These are phyloP conservation scores for Pygocentrus nattereri DNA, from an alignment of 2,797 vertebrate genomes.

Conservation along the genomic window DNA sequence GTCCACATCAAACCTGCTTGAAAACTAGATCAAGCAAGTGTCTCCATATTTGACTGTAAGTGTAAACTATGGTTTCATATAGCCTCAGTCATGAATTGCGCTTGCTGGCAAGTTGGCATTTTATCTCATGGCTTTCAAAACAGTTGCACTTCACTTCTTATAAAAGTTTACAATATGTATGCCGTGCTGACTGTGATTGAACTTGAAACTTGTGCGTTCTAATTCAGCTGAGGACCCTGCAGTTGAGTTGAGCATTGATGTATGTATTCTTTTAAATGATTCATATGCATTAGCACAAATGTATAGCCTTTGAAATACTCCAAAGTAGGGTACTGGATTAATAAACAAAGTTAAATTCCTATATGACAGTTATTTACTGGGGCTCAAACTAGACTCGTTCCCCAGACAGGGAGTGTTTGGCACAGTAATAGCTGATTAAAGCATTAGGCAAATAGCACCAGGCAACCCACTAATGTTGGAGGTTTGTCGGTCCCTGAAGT, in stretches of 20 bases:
- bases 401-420: conserved; percentile 1
- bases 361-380: background rate
- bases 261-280: background rate
- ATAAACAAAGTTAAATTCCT: background rate
- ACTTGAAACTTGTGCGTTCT: no score
- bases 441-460: background rate
- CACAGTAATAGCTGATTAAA: background rate
- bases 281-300: background rate
- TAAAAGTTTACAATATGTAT: no score
- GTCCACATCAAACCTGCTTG: no score
- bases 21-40: no score
- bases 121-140: no score
- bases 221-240: background rate
- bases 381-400: background rate
- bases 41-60: no score
- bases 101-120: no score
- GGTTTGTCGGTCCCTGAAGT: background rate
- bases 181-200: no score
- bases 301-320: background rate
- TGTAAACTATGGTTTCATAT: no score
- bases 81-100: no score
- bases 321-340: background rate
- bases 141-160: no score
- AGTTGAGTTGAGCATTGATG: background rate
- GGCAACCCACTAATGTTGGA: background rate